These are phyloP conservation scores for Stegodyphus dumicola DNA, from an alignment of 1,140 invertebrate genomes.

Conservation along the genomic window DNA sequence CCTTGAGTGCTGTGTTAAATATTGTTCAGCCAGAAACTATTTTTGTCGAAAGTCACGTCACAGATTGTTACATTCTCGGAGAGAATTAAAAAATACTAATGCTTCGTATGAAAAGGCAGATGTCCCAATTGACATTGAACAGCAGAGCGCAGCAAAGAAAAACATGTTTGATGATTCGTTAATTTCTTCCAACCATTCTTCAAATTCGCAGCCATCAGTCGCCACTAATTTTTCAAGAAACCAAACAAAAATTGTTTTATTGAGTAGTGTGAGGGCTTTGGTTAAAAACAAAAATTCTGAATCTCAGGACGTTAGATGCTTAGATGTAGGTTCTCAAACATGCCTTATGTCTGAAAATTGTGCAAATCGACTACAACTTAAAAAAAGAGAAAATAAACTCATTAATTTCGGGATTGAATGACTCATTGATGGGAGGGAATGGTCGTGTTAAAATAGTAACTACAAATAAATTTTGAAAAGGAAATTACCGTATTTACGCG, in stretches of 20 bases:
- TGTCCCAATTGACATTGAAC: background rate
- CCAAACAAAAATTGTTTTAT: background rate
- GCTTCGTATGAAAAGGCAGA: background rate
- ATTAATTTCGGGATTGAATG: background rate
- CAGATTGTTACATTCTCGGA: background rate
- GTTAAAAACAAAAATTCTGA: conserved; percentile 10
- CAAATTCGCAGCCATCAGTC: background rate
- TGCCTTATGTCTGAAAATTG: background rate
- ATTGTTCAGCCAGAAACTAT: background rate
- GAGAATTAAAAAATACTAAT: background rate
- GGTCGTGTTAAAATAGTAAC: background rate
- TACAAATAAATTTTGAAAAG: background rate
- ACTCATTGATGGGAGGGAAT: background rate
- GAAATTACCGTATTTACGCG: no score
- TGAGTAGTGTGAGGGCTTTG: background rate
- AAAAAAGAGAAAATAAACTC: background rate
- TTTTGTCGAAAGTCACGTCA: conserved; percentile 6
- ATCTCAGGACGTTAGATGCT: background rate
- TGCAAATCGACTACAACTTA: conserved; percentile 16
- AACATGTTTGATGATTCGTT: no score
- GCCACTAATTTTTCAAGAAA: background rate
- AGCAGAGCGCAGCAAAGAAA: background rate
- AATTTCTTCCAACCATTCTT: no score
- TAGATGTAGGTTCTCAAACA: conserved; percentile 10
- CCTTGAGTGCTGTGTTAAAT: background rate